These are phyloP conservation scores for Neopipo cinnamomea DNA, from an alignment of 2,113 vertebrate genomes.

Conservation along the genomic window DNA sequence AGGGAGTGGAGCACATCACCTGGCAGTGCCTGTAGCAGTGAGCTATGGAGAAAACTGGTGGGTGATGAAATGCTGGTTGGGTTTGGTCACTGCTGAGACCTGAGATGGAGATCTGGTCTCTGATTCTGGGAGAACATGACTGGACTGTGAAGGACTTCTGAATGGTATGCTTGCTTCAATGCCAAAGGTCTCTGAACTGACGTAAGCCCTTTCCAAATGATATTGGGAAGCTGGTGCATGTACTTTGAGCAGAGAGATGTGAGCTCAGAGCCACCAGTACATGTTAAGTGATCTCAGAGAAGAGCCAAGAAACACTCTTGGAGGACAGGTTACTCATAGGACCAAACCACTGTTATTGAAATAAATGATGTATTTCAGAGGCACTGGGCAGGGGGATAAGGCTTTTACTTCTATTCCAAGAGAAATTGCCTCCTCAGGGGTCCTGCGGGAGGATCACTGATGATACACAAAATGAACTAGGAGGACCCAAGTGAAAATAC, in stretches of 20 bases:
- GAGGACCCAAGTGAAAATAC: not conserved
- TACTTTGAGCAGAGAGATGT: not conserved
- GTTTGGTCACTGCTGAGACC: not conserved
- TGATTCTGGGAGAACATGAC: accelerated
- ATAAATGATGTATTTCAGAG: not conserved
- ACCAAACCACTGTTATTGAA: not conserved
- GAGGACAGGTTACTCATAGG: accelerated
- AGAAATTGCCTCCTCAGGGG: not conserved
- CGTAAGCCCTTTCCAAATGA: not conserved
- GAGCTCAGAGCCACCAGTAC: not conserved
- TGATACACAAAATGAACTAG: accelerated
- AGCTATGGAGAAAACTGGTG: not conserved
- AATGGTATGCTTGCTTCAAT: not conserved
- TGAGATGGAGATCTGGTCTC: accelerated
- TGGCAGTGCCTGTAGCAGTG: not conserved
- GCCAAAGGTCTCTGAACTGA: not conserved
- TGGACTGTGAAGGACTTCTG: not conserved
- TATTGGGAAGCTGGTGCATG: not conserved
- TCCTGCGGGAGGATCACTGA: not conserved
- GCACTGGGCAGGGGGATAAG: not conserved
- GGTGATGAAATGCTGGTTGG: not conserved
- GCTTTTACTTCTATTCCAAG: not conserved
- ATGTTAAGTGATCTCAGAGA: not conserved
- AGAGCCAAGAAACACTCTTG: not conserved
- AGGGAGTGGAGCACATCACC: not conserved